Evolutionary conservation across 35 echinoderm and acorn worm genomes (phyloP), one percentile per base, ranked within the genome.

Genomic region (Diadema setosum): DNA sequence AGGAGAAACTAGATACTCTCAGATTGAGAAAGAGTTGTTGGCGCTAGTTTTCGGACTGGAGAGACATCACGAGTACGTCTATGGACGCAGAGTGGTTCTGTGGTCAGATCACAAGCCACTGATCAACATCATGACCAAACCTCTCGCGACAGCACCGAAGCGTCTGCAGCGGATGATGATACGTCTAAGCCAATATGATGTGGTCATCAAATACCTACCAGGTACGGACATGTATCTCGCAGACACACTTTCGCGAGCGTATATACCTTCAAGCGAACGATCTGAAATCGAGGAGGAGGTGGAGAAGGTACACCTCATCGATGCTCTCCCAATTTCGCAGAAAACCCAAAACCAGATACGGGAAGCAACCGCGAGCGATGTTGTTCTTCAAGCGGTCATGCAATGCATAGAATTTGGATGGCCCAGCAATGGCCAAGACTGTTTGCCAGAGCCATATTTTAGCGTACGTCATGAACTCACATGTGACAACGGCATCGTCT

Each of bases 101-200:
- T 84, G 81, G 90, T 89, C 85, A 12, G 94, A 96, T 45, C 90
- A 95, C 43, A 95, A 96, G 40, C 94, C 94, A 16, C 50, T 92
- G 5, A 90, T 92, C 6, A 40, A 74, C 17, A 96, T 92, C 9
- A 55, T 26, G 9, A 75, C 49, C 11, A 96, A 96, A 65, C 85
- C 90, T 25, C 31, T 96, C 32, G 57, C 46, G 11, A 40, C 80
- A 63, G 94, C 90, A 39, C 90, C 90, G 0, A 93, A 93, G 40
- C 86, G 87, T 5, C 87, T 97, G 1, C 82, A 93, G 49, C 16
- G 78, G 16, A 39, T 97, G 2, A 42, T 92, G n/a, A 55, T 97
- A 5, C 64, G 93, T 44, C 40, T 95, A 14, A 45, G 83, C 40
- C 84, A 78, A 7, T 92, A 91, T 86, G 83, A 92, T 81, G 65